Evolutionary conservation across 2,797 vertebrate species (phyloP).

Genomic region (Bucorvus abyssinicus): DNA sequence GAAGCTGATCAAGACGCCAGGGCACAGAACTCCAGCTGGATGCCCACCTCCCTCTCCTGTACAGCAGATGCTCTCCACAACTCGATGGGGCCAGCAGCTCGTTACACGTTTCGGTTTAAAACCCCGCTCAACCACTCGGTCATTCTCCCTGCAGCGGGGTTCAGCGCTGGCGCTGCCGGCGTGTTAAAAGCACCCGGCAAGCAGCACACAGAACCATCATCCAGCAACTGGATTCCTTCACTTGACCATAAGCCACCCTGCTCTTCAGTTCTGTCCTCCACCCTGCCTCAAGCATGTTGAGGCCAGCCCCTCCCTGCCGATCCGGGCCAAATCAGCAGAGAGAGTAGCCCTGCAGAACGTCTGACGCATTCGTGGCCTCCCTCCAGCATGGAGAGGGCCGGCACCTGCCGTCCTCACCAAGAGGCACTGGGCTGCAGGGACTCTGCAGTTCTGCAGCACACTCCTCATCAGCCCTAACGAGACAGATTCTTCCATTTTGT

Average conservation of each 20-base stretch:
- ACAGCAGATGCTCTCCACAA: neutral
- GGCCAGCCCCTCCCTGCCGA: neutral
- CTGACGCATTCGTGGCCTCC: neutral
- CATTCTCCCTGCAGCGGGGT: fast-evolving
- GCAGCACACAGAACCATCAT: neutral
- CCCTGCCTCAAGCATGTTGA: neutral
- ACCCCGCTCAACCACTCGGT: neutral
- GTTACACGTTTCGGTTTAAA: neutral
- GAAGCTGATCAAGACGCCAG: neutral
- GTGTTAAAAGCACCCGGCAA: fast-evolving
- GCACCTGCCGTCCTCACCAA: neutral
- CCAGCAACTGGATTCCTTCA: neutral
- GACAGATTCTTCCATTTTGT: fast-evolving
- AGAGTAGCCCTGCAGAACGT: neutral
- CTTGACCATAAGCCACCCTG: neutral
- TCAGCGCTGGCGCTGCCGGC: neutral
- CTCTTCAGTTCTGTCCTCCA: neutral
- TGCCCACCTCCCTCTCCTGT: neutral
- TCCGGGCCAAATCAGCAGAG: neutral
- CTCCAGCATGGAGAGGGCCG: neutral
- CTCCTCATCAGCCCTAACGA: neutral
- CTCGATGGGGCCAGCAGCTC: neutral
- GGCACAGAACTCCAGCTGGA: neutral
- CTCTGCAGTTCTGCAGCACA: fast-evolving
- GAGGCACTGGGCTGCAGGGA: fast-evolving